Evolutionary conservation across 2,888 invertebrate genomes (phyloP).

Genomic region (Frankliniella fusca): DNA sequence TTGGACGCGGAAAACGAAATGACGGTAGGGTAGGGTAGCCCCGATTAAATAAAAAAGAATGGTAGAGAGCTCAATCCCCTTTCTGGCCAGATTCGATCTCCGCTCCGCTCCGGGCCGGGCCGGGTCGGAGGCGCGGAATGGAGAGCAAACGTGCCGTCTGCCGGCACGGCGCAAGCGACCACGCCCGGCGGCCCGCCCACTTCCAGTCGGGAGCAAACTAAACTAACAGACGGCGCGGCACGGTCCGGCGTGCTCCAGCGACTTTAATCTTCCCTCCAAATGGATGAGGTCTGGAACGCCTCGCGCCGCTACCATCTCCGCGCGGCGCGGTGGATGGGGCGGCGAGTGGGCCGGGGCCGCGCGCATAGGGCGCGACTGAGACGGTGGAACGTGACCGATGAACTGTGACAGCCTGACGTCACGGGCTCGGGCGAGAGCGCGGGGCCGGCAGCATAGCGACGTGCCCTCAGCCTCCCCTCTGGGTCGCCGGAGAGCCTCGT

Average conservation of each 20-base stretch:
- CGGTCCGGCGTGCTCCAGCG: not conserved
- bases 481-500: not conserved
- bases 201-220: too few species aligned
- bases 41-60: too few species aligned
- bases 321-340: not conserved
- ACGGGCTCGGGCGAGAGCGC: not conserved
- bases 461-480: too few species aligned
- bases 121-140: too few species aligned
- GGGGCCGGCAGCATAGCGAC: not conserved
- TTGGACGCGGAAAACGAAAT: too few species aligned
- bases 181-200: not conserved
- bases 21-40: too few species aligned
- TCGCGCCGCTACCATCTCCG: not conserved
- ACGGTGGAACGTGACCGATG: not conserved
- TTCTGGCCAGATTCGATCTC: too few species aligned
- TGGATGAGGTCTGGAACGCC: not conserved
- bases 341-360: too few species aligned
- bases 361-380: not conserved
- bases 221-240: not conserved
- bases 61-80: too few species aligned
- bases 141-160: not conserved
- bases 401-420: not conserved
- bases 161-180: not conserved
- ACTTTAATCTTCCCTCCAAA: not conserved
- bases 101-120: too few species aligned